Percentiles rank a stretch among this genome's conserved stretches.
Conservation (phyloP, 1,140 invertebrate species). For the Eriocheir sinensis region DNA sequence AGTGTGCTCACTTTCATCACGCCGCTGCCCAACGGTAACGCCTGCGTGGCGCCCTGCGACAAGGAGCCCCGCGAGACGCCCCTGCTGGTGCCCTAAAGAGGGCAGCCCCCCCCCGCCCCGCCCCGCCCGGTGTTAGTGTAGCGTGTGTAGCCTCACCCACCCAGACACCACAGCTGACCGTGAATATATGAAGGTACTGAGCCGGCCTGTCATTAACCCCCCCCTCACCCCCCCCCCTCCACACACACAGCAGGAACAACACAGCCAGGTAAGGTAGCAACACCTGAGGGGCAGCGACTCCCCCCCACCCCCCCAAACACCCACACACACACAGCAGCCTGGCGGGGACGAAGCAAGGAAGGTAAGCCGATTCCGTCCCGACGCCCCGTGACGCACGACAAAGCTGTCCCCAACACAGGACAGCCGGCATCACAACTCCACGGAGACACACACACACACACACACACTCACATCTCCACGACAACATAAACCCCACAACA, state of each 20-base stretch:
- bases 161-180: background rate
- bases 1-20: slow-evolving; percentile 62
- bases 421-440: background rate
- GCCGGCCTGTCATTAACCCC: background rate
- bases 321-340: no score
- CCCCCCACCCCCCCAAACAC: no score
- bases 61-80: slow-evolving; percentile 55
- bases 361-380: background rate
- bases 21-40: slow-evolving; percentile 56
- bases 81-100: slow-evolving; percentile 28
- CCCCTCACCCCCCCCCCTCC: background rate
- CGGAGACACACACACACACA: background rate
- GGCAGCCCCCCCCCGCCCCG: background rate
- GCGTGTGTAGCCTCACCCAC: background rate
- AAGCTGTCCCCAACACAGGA: background rate
- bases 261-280: background rate
- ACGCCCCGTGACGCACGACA: background rate
- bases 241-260: background rate
- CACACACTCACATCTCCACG: background rate
- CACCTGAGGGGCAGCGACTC: no score
- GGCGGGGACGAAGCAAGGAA: no score
- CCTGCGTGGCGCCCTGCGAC: slow-evolving; percentile 36
- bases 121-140: no score
- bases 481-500: background rate
- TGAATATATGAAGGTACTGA: slow-evolving; percentile 40